phyloP scores from a whole-genome alignment of 2,113 vertebrate species.

The Zosterops pallidus region DNA sequence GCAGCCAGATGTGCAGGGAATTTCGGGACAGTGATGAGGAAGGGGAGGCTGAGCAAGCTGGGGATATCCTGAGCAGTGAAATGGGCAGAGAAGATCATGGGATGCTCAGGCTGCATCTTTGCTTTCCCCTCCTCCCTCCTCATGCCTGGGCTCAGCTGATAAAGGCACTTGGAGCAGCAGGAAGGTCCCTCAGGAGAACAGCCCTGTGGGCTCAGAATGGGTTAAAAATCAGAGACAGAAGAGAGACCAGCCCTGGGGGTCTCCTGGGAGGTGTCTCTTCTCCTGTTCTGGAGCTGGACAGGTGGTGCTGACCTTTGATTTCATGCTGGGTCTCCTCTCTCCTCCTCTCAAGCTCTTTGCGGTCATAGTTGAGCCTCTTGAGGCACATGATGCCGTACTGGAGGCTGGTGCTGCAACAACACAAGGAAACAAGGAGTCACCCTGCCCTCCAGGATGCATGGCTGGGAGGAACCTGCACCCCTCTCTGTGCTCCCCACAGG shows the following conservation, averaged over 20 bases:
- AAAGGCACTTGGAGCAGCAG: not conserved
- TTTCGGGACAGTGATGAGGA: not conserved
- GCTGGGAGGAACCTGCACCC: not conserved
- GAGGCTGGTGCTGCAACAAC: constrained; percentile 86
- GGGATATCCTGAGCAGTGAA: not conserved
- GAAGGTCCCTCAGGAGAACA: not conserved
- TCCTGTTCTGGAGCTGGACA: not conserved
- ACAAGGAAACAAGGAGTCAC: not conserved
- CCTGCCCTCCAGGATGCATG: not conserved
- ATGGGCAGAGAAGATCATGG: not conserved
- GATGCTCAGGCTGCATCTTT: not conserved
- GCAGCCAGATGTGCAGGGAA: not conserved
- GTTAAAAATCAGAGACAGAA: not conserved
- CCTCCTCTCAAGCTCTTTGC: constrained; percentile 91
- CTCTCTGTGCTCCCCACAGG: not conserved
- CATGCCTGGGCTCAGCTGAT: not conserved
- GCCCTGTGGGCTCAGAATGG: not conserved
- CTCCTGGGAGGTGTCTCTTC: not conserved
- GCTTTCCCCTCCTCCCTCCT: not conserved
- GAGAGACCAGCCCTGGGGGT: not conserved
- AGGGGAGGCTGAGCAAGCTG: not conserved
- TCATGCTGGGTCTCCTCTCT: constrained; percentile 92
- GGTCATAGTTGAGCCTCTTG: constrained; percentile 97
- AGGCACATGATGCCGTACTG: constrained; percentile 98
- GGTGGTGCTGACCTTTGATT: constrained; percentile 81